Evolutionary conservation across 2,797 vertebrate species (phyloP).

Genomic region (Emys orbicularis): DNA sequence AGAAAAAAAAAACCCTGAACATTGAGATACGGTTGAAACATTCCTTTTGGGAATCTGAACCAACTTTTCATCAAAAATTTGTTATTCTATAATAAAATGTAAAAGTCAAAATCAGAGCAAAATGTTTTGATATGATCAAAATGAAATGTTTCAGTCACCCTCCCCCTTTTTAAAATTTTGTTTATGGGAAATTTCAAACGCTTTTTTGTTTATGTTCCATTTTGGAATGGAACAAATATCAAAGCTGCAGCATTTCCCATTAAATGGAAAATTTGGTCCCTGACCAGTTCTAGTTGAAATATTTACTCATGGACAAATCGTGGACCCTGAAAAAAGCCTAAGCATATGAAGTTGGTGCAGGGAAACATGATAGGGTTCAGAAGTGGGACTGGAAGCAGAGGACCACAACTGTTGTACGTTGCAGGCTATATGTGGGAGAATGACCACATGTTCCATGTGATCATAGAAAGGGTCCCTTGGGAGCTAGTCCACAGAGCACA

Average conservation of each 20-base stretch:
- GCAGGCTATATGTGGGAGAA: not conserved
- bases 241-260: not conserved
- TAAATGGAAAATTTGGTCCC: not conserved
- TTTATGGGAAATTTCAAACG: not conserved
- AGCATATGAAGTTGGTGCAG: not conserved
- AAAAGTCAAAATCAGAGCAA: too few species aligned
- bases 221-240: not conserved
- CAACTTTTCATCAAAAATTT: not conserved
- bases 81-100: not conserved
- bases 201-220: not conserved
- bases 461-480: accelerated
- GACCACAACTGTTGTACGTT: not conserved
- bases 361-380: not conserved
- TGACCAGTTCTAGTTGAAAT: not conserved
- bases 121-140: not conserved
- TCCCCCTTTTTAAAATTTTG: not conserved
- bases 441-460: accelerated
- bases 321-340: not conserved
- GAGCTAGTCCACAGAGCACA: not conserved
- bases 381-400: accelerated
- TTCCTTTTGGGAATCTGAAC: not conserved
- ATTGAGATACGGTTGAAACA: not conserved
- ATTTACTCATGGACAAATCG: not conserved
- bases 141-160: not conserved
- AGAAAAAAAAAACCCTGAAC: not conserved